Percentiles rank a stretch among this genome's conserved stretches.
Conservation (phyloP, 2,888 invertebrate species). For the Rapana venosa region DNA sequence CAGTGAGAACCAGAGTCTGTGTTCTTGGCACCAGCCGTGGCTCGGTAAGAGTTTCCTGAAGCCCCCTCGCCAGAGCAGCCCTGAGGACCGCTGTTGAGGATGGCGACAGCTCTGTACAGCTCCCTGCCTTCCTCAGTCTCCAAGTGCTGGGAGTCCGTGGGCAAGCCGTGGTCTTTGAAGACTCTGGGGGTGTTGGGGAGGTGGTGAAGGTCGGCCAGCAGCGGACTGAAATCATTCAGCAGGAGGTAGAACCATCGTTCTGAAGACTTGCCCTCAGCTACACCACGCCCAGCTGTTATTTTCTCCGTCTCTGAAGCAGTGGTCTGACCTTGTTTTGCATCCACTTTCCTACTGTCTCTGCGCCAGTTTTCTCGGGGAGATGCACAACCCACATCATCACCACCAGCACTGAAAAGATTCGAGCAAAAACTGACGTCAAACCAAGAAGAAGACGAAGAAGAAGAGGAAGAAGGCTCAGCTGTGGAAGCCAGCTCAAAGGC, state of each 20-base stretch:
- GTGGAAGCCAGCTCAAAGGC: neutral
- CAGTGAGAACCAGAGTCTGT: neutral
- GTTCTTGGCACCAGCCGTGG: neutral
- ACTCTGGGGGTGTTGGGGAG: neutral
- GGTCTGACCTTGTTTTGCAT: too few species aligned
- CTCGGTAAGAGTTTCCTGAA: too few species aligned
- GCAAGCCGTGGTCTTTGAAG: neutral
- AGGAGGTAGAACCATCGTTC: neutral
- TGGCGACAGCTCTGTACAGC: neutral
- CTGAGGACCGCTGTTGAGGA: neutral
- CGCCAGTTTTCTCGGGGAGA: neutral
- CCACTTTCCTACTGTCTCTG: too few species aligned
- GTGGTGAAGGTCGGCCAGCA: conserved; percentile 17
- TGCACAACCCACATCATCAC: neutral
- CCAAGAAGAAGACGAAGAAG: neutral
- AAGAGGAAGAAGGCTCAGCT: neutral
- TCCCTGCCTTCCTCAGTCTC: conserved; percentile 1
- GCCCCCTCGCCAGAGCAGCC: neutral
- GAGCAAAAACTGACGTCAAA: conserved; percentile 1
- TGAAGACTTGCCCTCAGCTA: neutral
- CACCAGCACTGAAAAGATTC: neutral
- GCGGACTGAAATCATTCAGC: conserved; percentile 22
- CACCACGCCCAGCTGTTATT: too few species aligned
- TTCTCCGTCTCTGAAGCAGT: too few species aligned
- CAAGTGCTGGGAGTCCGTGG: neutral